Evolutionary conservation across 2,797 vertebrate species (phyloP), one percentile per base, ranked within the genome.

Genomic region (Pangasius mekongensis): DNA sequence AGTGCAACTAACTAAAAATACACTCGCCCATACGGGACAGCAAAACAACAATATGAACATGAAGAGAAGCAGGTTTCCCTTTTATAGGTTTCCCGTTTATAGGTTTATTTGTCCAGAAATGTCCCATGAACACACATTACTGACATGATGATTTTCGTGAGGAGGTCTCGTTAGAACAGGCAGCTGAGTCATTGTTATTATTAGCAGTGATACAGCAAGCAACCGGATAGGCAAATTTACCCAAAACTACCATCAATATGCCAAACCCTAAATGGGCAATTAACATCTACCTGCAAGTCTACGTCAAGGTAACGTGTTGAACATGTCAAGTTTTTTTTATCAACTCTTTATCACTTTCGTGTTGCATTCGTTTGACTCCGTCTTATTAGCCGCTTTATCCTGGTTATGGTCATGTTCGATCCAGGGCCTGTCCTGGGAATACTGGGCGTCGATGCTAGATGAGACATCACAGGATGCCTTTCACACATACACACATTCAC

Each of bases 1-100:
- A 94, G 86, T 93, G 87, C 92, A 92, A 90, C 90, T 43, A 84
- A 86, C 94, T 96, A 95, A 96, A 96, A 96, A 96, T 96, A 95
- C 94, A 95, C 92, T 91, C 27, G 86, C 74, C 87, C 91, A 92
- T 80, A 77, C 89, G 91, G 27, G 87, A 91, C 86, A 91, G 90
- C 94, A 94, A 95, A 91, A 94, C 81, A 88, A 88, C 89, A 88
- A 83, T 73, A 16, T 86, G 87, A 56, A 49, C 82, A 16, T 66
- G 80, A 30, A 84, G 83, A 27, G 18, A 13, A 47, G 20, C 33
- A 81, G 52, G 18, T 33, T 58, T 80, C 18, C 33, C 33, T 60
- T 43, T 27, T 16, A 14, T 14, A 43, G 20, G 33, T 84, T 90
- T 88, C 18, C 33, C 33, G 27, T 27, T 27, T 16, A 14, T 14